Conservation (phyloP, 2,797 vertebrate genomes). For the Lepilemur septentrionalis region DNA sequence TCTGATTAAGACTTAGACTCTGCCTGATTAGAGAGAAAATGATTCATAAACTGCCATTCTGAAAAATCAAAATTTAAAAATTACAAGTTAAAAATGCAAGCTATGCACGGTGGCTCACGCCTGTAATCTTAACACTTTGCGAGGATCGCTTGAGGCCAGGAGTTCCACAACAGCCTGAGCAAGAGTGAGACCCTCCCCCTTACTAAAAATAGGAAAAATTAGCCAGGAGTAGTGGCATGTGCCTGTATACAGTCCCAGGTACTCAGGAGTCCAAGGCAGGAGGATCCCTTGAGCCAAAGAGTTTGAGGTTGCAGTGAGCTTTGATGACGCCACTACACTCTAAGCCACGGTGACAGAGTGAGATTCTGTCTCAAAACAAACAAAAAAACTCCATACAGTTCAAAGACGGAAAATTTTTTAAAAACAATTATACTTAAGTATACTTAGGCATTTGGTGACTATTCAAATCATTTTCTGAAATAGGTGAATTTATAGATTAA, state of each 20-base stretch:
- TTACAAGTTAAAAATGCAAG: background rate
- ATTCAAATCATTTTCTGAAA: slow-evolving; percentile 44
- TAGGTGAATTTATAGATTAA: slow-evolving; percentile 37
- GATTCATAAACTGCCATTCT: background rate
- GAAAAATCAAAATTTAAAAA: slow-evolving; percentile 32
- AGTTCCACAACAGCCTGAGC: background rate
- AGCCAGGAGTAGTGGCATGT: too few species aligned
- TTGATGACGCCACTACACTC: background rate
- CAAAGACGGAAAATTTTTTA: slow-evolving; percentile 25
- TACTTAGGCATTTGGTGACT: slow-evolving; percentile 19
- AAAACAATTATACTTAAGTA: slow-evolving; percentile 33
- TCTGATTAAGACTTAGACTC: slow-evolving; percentile 5
- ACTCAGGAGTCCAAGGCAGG: background rate
- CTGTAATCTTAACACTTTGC: background rate
- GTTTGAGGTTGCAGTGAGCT: background rate
- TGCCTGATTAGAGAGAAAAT: background rate
- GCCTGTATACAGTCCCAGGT: background rate
- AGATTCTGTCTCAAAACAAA: background rate
- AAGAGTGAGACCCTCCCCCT: background rate
- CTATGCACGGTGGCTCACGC: background rate
- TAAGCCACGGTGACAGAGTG: background rate
- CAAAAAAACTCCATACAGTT: slow-evolving; percentile 40
- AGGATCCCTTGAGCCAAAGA: background rate
- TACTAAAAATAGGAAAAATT: background rate
- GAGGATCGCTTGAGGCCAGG: background rate